Conservation (phyloP, 2,797 vertebrate species). For the Phalloptychus januarius region DNA sequence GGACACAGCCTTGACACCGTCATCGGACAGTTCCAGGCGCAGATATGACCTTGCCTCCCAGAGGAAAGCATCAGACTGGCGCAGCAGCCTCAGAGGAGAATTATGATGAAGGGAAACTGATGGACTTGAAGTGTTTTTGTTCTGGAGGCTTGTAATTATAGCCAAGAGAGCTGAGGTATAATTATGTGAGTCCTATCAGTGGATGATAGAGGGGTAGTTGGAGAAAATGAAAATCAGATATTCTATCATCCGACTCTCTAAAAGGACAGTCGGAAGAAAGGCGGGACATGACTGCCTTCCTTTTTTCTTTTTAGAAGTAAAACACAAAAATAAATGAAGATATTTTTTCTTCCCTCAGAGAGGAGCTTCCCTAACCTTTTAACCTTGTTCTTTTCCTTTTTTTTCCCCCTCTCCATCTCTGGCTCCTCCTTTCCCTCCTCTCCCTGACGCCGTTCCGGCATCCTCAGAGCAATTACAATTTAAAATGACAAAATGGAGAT, state of each 20-base stretch:
- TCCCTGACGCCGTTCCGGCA: conserved; percentile 30
- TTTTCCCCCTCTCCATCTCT: conserved; percentile 18
- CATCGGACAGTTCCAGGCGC: conserved; percentile 19
- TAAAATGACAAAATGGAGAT: conserved; percentile 76
- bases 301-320: conserved; percentile 9
- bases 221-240: conserved; percentile 59
- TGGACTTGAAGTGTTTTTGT: conserved; percentile 61
- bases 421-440: not conserved
- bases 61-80: conserved; percentile 34
- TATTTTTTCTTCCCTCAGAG: conserved; percentile 5
- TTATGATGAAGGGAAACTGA: conserved; percentile 57
- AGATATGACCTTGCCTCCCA: conserved; percentile 39
- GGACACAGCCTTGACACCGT: conserved; percentile 19
- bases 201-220: conserved; percentile 51
- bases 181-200: conserved; percentile 48
- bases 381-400: conserved; percentile 18
- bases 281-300: conserved; percentile 11
- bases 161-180: conserved; percentile 42
- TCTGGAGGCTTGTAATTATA: conserved; percentile 61
- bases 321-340: conserved; percentile 27
- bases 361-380: conserved; percentile 36
- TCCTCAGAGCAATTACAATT: conserved; percentile 70
- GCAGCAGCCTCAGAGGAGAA: conserved; percentile 39
- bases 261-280: conserved; percentile 29
- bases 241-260: conserved; percentile 44